phyloP scores from a whole-genome alignment of 2,113 vertebrate genomes.

The Hystrix brachyura region DNA sequence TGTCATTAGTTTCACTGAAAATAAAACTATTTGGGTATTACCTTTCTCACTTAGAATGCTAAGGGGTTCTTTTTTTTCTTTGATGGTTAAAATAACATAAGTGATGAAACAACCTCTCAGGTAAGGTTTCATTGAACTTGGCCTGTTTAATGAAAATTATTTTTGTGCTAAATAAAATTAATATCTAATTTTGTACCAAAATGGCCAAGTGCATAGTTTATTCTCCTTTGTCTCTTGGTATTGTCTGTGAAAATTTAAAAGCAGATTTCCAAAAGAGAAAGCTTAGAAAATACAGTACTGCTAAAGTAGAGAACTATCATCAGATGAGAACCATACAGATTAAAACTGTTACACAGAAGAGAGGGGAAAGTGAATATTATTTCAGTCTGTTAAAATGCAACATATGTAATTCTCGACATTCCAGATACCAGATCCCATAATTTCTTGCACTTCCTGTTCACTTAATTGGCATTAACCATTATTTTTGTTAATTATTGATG shows the following conservation, averaged over 20 bases:
- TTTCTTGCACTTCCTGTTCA: conserved; percentile 59
- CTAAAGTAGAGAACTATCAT: neutral
- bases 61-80: conserved; percentile 9
- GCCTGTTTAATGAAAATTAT: conserved; percentile 50
- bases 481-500: conserved; percentile 70
- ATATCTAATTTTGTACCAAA: conserved; percentile 15
- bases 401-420: neutral
- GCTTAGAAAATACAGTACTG: conserved; percentile 5
- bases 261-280: conserved; percentile 14
- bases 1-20: conserved; percentile 6
- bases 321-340: neutral
- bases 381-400: neutral
- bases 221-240: neutral
- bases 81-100: conserved; percentile 62
- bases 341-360: neutral
- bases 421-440: neutral
- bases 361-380: neutral
- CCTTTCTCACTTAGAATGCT: conserved; percentile 40
- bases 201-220: neutral
- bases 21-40: conserved; percentile 19
- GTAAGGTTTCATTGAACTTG: conserved; percentile 57
- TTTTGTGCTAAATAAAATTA: conserved; percentile 40
- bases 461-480: conserved; percentile 58
- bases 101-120: conserved; percentile 58
- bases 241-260: conserved; percentile 46